Percentiles rank a stretch among this genome's conserved stretches.
phyloP scores from a whole-genome alignment of 2,888 invertebrate species.

The Caenorhabditis sulstoni region DNA sequence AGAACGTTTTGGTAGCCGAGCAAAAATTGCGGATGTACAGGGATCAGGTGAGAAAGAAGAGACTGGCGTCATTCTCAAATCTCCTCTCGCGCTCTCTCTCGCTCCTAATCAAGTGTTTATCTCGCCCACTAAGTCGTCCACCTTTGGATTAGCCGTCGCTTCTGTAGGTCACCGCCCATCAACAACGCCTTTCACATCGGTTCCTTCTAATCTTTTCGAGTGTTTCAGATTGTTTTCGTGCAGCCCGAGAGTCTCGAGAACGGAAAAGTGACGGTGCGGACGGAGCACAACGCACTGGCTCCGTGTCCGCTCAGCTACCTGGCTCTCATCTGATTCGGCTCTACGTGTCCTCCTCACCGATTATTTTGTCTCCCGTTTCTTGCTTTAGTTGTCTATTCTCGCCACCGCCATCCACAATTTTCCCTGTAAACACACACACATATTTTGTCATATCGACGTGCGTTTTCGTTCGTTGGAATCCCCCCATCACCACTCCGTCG shows the following conservation, averaged over 20 bases:
- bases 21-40: slow-evolving; percentile 77
- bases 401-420: slow-evolving; percentile 25
- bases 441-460: slow-evolving; percentile 49
- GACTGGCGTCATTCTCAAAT: slow-evolving; percentile 22
- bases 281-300: slow-evolving; percentile 75
- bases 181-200: neutral
- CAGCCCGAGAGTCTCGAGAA: slow-evolving; percentile 77
- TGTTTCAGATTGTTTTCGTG: slow-evolving; percentile 78
- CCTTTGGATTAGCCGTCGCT: slow-evolving; percentile 38
- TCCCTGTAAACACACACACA: slow-evolving; percentile 16
- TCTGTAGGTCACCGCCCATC: slow-evolving; percentile 38
- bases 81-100: slow-evolving; percentile 7
- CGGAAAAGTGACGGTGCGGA: slow-evolving; percentile 75
- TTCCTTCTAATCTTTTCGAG: neutral
- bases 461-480: slow-evolving; percentile 1
- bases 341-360: slow-evolving; percentile 25
- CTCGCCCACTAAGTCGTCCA: slow-evolving; percentile 41
- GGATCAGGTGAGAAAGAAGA: slow-evolving; percentile 73
- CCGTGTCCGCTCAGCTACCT: slow-evolving; percentile 74
- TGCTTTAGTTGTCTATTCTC: neutral
- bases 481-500: slow-evolving; percentile 1
- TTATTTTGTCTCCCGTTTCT: slow-evolving; percentile 19
- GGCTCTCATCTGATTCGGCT: slow-evolving; percentile 48
- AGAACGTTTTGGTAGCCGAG: slow-evolving; percentile 77
- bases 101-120: slow-evolving; percentile 46